Conservation (phyloP, 1,140 invertebrate genomes). For the Drosophila busckii region DNA sequence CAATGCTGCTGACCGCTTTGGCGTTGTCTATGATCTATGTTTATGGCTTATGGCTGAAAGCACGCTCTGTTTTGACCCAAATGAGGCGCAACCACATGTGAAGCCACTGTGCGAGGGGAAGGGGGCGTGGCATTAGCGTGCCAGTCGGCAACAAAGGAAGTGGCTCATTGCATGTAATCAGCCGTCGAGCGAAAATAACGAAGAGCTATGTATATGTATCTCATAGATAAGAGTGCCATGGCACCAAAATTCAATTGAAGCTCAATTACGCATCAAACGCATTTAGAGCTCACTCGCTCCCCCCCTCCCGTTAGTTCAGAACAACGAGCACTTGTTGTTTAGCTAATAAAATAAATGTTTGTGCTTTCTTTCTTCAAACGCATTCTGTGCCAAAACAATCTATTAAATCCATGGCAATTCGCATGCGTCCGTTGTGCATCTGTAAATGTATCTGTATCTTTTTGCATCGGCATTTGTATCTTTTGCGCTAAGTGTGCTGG, state of each 20-base stretch:
- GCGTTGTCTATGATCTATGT: background rate
- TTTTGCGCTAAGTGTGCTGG: conserved; percentile 58
- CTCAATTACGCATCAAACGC: conserved; percentile 39
- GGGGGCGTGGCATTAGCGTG: conserved; percentile 19
- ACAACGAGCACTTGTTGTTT: conserved; percentile 59
- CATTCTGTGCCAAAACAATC: conserved; percentile 30
- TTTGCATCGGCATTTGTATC: conserved; percentile 12
- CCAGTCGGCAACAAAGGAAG: conserved; percentile 42
- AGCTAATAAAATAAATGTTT: conserved; percentile 55
- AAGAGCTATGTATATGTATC: conserved; percentile 51
- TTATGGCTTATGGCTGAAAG: background rate
- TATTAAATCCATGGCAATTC: conserved; percentile 36
- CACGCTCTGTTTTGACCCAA: conserved; percentile 30
- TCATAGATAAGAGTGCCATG: conserved; percentile 36
- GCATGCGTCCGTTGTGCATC: background rate
- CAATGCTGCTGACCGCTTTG: background rate
- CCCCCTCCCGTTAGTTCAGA: background rate
- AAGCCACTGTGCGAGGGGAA: conserved; percentile 3
- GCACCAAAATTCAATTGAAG: conserved; percentile 41
- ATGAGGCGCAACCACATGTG: conserved; percentile 21
- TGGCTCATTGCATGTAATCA: conserved; percentile 68
- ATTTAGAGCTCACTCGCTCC: conserved; percentile 7
- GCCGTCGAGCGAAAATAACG: conserved; percentile 16
- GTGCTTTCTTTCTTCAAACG: conserved; percentile 31
- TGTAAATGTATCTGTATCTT: conserved; percentile 15